Base-by-base conservation (phyloP, 2,888 invertebrate species). In the Coenonympha arcania region DNA sequence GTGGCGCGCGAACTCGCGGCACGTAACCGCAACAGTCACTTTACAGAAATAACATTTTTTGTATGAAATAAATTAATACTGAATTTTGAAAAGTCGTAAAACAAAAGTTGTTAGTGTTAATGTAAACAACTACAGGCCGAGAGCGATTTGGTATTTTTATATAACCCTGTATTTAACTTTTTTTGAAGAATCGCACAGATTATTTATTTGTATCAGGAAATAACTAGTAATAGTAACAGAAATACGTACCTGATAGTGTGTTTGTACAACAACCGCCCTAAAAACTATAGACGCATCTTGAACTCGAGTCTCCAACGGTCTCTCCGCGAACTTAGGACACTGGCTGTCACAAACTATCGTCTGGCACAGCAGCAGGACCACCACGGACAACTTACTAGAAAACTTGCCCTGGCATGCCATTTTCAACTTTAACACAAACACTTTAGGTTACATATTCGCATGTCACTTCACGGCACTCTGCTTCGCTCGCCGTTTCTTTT, bases 251-350 rank as follows among this genome's bases (percentile, higher is more conserved):
- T 80, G 77, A 66, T 66, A 77, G 68, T 83, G 76, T 44, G 81
- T 73, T 56, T 85, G 81, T 34, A 86, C 76, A 39, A 84, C 82
- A 48, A 87, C 86, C 6, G 85, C 87, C 52, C 87, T 79, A 73
- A 89, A 88, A 64, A 88, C 88, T 69, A 88, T 83, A 30, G 86
- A 79, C 56, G 88, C 85, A 54, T 85, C 83, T 66, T 87, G 79
- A 50, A 88, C 83, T 60, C 88, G 67, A 33, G 87, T 87, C 73
- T 88, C 88, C 13, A 88, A 72, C 30, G 86, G 81, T 54, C 77
- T 80, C 61, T 84, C 85, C n/a, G 85, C 86, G 34, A 75, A 83
- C 76, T 85, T 86, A 18, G 86, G 86, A 68, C 86, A 86, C 68
- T 75, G 82, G 60, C 83, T 80, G 74, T 84, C 86, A 76, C 86